Conservation (phyloP, 2,888 invertebrate species). For the Choreutis nemorana region DNA sequence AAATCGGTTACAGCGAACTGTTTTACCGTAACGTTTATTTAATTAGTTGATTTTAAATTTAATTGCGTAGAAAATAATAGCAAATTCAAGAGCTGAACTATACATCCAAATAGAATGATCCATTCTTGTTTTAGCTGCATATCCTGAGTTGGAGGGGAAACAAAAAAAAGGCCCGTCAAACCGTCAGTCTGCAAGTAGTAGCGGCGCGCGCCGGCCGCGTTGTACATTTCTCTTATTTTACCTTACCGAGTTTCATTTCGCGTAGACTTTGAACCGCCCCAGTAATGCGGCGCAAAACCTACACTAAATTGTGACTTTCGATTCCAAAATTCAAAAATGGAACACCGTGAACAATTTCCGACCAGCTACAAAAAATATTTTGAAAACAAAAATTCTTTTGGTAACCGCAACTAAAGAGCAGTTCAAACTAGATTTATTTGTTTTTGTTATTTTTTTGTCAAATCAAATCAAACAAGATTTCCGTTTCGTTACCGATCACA, state of each 20-base stretch:
- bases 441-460: conserved; percentile 19
- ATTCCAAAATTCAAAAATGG: conserved; percentile 33
- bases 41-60: too few relatives aligned
- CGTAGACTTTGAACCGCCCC: conserved; percentile 61
- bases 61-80: too few relatives aligned
- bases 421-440: conserved; percentile 54
- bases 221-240: conserved; percentile 52
- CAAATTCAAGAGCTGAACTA: too few relatives aligned
- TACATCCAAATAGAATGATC: neutral
- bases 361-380: conserved; percentile 34
- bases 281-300: conserved; percentile 48
- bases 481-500: conserved; percentile 22
- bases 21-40: too few relatives aligned
- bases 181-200: conserved; percentile 44
- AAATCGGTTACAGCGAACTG: too few relatives aligned
- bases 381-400: conserved; percentile 30
- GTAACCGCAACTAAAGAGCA: conserved; percentile 53
- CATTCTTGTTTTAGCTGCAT: conserved; percentile 41
- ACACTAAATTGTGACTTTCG: conserved; percentile 59
- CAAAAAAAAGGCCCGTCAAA: conserved; percentile 38
- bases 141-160: conserved; percentile 44
- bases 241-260: conserved; percentile 64
- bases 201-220: conserved; percentile 59
- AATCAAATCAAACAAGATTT: conserved; percentile 6
- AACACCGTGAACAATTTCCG: conserved; percentile 32